Conservation (phyloP, 2,797 vertebrate genomes). For the Rhynchotus rufescens region DNA sequence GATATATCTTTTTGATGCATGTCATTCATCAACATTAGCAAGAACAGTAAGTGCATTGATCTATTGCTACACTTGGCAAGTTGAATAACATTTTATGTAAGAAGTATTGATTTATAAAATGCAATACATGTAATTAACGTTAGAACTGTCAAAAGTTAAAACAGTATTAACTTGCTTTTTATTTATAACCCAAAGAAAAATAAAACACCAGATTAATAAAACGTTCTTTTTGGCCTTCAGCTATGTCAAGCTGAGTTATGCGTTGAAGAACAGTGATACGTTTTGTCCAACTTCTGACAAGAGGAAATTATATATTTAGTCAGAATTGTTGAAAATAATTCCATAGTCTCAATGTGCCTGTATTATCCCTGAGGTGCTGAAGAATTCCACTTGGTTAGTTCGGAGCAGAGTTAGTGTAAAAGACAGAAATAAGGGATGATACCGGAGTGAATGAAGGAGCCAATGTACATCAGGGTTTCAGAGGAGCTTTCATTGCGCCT, state of each 20-base stretch:
- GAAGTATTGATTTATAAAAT: conserved; percentile 71
- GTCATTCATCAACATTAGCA: conserved; percentile 47
- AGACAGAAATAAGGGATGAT: background rate
- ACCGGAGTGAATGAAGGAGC: background rate
- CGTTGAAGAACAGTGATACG: background rate
- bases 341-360: background rate
- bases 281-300: conserved; percentile 40
- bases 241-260: conserved; percentile 12
- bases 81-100: conserved; percentile 65
- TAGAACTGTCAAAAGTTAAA: conserved; percentile 67
- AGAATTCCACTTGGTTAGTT: background rate
- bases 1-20: conserved; percentile 53
- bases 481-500: background rate
- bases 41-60: conserved; percentile 67
- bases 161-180: conserved; percentile 61
- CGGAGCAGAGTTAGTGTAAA: background rate
- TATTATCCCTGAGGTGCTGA: background rate
- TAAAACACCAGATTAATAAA: conserved; percentile 62
- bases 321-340: background rate
- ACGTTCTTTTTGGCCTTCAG: conserved; percentile 23
- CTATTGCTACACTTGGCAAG: conserved; percentile 55
- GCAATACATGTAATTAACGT: conserved; percentile 68
- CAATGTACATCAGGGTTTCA: background rate
- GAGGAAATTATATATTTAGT: conserved; percentile 5
- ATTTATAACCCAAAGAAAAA: conserved; percentile 64